A percentile compares a stretch with the other conserved stretches of the same genome.
Evolutionary conservation across 2,113 vertebrate genomes (phyloP).

Genomic region (Synchiropus splendidus): DNA sequence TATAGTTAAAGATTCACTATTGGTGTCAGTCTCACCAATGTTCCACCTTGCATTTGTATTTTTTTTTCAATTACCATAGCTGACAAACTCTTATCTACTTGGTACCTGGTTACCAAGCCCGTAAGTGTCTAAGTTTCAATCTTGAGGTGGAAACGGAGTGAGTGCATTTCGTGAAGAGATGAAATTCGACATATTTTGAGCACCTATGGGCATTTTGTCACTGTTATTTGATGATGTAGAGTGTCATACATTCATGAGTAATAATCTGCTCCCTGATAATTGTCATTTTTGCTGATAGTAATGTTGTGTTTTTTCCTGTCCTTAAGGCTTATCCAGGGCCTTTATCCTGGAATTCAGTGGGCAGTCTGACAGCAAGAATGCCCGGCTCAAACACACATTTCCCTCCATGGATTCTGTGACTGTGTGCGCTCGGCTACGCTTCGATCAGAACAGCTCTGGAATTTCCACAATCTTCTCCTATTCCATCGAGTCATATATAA

Average conservation of each 20-base stretch:
- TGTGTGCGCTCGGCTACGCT: constrained; percentile 50
- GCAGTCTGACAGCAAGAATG: constrained; percentile 38
- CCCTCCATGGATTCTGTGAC: constrained; percentile 53
- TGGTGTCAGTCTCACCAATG: no score
- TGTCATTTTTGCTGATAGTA: constrained; percentile 10
- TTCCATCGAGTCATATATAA: constrained; percentile 46
- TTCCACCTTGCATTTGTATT: no score
- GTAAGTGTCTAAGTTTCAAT: no score
- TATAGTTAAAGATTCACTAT: no score
- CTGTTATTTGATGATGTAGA: neutral
- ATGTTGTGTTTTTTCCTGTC: constrained; percentile 5
- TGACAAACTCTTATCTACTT: no score
- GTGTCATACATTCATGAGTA: neutral
- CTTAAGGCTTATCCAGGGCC: constrained; percentile 34
- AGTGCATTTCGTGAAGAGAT: no score
- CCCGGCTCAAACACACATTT: constrained; percentile 53
- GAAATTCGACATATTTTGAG: no score
- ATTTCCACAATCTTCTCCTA: constrained; percentile 66
- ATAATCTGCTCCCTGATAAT: constrained; percentile 2
- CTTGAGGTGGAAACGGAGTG: no score
- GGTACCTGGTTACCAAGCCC: no score
- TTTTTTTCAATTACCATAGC: no score
- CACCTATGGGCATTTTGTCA: no score
- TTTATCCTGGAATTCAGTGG: constrained; percentile 52
- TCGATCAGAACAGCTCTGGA: constrained; percentile 45